Conservation (phyloP, 2,888 invertebrate species). For the Actias luna region DNA sequence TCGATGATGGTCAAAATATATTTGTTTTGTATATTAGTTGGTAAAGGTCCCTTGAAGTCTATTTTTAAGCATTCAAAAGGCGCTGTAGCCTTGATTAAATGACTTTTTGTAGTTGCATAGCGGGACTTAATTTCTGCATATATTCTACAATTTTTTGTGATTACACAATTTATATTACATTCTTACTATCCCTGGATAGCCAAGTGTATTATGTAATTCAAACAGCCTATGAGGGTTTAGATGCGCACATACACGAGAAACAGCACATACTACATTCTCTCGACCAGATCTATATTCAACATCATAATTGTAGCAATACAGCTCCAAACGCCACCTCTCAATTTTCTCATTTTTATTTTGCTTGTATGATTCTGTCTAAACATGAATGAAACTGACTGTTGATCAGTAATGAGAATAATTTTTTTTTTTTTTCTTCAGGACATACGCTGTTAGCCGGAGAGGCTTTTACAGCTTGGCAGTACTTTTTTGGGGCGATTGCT, state of each 20-base stretch:
- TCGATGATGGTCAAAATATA: conserved; percentile 27
- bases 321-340: conserved; percentile 23
- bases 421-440: no score
- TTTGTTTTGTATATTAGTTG: conserved; percentile 17
- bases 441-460: no score
- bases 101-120: not conserved
- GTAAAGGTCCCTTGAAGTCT: not conserved
- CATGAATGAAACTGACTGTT: conserved; percentile 24
- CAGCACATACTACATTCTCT: not conserved
- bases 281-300: no score
- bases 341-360: conserved; percentile 26
- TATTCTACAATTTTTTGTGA: no score
- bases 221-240: no score
- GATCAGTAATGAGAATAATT: conserved; percentile 24
- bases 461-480: no score
- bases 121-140: not conserved
- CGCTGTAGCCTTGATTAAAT: not conserved
- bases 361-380: conserved; percentile 18
- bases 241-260: no score
- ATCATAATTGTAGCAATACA: conserved; percentile 7
- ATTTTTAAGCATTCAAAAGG: not conserved
- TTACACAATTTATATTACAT: no score
- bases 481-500: no score
- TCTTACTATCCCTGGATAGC: no score
- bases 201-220: no score